Base-by-base conservation (phyloP, 2,888 invertebrate genomes). In the Orchesellides sinensis region DNA sequence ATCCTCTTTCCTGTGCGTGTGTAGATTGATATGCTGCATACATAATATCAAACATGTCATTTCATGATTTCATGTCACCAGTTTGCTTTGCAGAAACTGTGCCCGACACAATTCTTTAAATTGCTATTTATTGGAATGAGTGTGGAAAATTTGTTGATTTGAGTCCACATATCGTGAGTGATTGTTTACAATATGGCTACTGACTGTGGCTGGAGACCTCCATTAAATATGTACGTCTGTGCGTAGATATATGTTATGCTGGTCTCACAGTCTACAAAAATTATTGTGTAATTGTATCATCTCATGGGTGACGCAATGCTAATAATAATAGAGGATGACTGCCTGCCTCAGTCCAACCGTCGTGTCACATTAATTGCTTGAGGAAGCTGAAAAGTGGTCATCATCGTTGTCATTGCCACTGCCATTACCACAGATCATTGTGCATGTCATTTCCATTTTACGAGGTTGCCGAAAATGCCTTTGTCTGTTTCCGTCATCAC, bases 321-420 rank as follows among this genome's bases (percentile, higher is more conserved):
- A 49, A 23, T 21, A 23, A 23, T 25, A 23, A 23, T 21, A 23
- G n/a, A 5, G 2, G 40, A 6, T 54, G 25, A 54, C 23, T 25
- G 25, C 54, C 12, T 25, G 21, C 25, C 21, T 21, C 8, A 23
- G 25, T 54, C 54, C 25, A 21, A 14, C 8, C 12, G 17, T 17
- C 17, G 49, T 32, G 56, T 70, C 14, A 70, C 40, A 54, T 45
- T 65, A 72, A 72, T 72, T 72, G 21, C 61, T 73, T 52, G 61
- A 61, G 73, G 61, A 73, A 73, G 73, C 59, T 56, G n/a, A 49
- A 47, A 52, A 72, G 25, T 47, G 63, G 63, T 49, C 63, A 52
- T 63, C 61, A 73, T n/a, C n/a, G n/a, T 63, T 27, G 27, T 56
- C 72, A 56, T n/a, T 61, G 72, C 40, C 73, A 73, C 19, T 73